Evolutionary conservation across 2,797 vertebrate genomes (phyloP).

Genomic region (Macropus fuliginosus): DNA sequence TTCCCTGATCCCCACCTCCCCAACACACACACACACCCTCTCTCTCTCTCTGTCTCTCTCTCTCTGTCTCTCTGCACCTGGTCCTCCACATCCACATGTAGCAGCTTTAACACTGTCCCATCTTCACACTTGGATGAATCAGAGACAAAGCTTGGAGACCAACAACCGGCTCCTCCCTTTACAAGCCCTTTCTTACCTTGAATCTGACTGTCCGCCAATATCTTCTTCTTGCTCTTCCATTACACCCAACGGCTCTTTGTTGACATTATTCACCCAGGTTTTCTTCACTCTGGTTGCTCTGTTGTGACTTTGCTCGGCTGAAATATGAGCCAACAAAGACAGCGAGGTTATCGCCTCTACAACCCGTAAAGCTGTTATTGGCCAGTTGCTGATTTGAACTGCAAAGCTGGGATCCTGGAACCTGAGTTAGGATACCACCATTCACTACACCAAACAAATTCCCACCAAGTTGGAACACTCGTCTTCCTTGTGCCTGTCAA

Average conservation of each 20-base stretch:
- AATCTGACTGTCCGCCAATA: constrained; percentile 29
- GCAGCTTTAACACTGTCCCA: neutral
- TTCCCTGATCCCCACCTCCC: too few species aligned
- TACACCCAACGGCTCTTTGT: constrained; percentile 85
- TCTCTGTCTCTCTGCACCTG: too few species aligned
- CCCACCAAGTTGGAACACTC: neutral
- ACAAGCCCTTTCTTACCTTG: constrained; percentile 73
- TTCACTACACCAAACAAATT: neutral
- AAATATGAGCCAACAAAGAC: constrained; percentile 77
- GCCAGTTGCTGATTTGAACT: constrained; percentile 5
- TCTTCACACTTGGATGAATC: neutral
- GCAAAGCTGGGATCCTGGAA: neutral
- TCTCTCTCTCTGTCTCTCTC: too few species aligned
- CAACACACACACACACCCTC: too few species aligned
- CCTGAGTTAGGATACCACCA: neutral
- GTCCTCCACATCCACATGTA: neutral
- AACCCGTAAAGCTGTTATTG: neutral
- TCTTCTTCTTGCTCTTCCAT: constrained; percentile 83
- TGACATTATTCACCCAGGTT: constrained; percentile 89
- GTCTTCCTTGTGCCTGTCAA: neutral
- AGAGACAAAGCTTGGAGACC: neutral
- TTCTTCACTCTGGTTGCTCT: constrained; percentile 81
- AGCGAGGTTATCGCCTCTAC: constrained; percentile 56
- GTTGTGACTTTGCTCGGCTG: constrained; percentile 89
- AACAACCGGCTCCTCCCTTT: neutral